Base-by-base conservation (phyloP, 64 coral and sea anemone genomes). In the Anthopleura sola region DNA sequence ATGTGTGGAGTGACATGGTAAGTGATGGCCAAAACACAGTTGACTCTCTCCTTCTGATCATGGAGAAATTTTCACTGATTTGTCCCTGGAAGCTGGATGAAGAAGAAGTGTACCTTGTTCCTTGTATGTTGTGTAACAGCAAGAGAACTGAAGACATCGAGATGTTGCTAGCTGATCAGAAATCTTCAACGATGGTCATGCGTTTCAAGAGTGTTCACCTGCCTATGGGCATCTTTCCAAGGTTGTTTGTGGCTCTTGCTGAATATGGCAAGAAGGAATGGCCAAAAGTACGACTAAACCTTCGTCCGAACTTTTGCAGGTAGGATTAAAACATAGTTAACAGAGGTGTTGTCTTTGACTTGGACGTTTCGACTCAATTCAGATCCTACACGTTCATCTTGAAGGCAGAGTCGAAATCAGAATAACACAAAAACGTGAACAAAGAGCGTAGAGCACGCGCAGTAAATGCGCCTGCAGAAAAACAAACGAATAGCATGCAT, bases 11-110 rank as follows among this genome's bases (percentile, higher is more conserved):
- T 19, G 24, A 87, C 19, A 62, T 62, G 24, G 31, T 69, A 26
- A 20, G 68, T 60, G 46, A 85, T 21, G 15, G 40, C 6, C 48
- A 40, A 44, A 31, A 51, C 36, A 68, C 86, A 26, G 46, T 66
- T 26, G 49, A 76, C 16, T 33, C 18, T 16, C 60, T 93, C 0
- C 36, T 93, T 32, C 24, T 18, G 24, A 88, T 93, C 21, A 93
- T 93, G 91, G 91, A 93, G 82, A 93, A 93, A 62, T 93, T 93
- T 48, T 51, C 71, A 37, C 49, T 91, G 2, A n/a, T 91, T 55
- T 86, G 84, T 21, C 49, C n/a, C 2, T 91, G 84, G 60, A 83
- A 53, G 15, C 49, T 64, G 24, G 76, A 86, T 16, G 28, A n/a
- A 21, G 48, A 85, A 24, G 36, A 85, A 14, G 38, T 55, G 19